Evolutionary conservation across 2,113 vertebrate genomes (phyloP), one percentile per base, ranked within the genome.

Genomic region (Genyomyrus donnyi): DNA sequence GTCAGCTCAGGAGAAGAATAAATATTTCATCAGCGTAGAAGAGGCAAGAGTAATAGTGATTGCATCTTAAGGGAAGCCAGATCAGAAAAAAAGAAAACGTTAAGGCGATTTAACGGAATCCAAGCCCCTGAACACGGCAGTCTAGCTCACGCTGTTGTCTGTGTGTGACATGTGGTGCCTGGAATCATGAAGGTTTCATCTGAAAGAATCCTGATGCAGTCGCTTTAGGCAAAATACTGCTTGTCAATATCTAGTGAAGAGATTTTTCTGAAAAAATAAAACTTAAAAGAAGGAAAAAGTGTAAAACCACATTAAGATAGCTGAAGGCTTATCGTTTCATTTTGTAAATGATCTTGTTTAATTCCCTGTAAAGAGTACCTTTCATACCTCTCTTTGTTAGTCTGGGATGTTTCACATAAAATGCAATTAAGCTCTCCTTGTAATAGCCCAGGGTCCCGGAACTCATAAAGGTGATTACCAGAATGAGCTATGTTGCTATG

Each of bases 391-490:
- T 49, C 11, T 48, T 48, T 86, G 46, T 86, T 86, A 49, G 45
- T 86, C 84, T 86, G 84, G 84, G 84, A 49, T 50, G 45, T 50
- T 48, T 86, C 84, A 86, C 84, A 50, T 86, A 31, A 86, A 86
- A 86, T 86, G 45, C 84, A 86, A 86, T 86, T 48, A 86, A 49
- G 24, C 84, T 86, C 42, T 50, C 84, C 50, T 86, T 86, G 24
- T n/a, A 45, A 24, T 48, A 85, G 83, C 83, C 21, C 83, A 85
- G 24, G 83, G 45, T 49, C 84, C 84, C 24, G 24, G 48, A 86
- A 86, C 84, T 86, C 84, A 86, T 49, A 31, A 86, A 86, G 84
- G 84, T 49, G 84, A 86, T 86, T 86, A 86, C 24, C 45, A 50
- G 84, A 86, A 80, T 15, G 48, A 86, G 45, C n/a, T 50, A n/a